Percentiles rank a stretch among this genome's conserved stretches.
These are phyloP conservation scores for Spinus pinus DNA, from an alignment of 2,797 vertebrate species.

Conservation along the genomic window DNA sequence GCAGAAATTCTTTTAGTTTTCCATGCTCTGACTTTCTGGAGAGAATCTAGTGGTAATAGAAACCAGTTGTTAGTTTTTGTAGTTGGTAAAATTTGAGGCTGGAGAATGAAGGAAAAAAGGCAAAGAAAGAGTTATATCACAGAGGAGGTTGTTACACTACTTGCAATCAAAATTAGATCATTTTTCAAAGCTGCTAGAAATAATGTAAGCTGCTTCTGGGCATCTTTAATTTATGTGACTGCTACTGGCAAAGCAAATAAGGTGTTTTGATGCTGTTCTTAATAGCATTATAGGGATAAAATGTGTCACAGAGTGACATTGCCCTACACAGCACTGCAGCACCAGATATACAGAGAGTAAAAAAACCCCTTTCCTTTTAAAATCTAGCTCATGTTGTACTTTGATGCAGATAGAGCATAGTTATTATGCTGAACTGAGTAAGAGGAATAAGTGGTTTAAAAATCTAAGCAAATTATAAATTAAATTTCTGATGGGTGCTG, in stretches of 20 bases:
- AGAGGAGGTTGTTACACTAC: constrained; percentile 18
- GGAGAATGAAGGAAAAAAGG: background rate
- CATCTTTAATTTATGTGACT: constrained; percentile 63
- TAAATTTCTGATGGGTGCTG: background rate
- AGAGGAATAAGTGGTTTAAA: background rate
- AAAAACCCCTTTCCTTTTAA: background rate
- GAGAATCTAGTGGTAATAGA: background rate
- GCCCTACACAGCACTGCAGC: background rate
- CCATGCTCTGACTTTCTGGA: background rate
- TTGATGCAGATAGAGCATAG: background rate
- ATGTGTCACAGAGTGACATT: constrained; percentile 35
- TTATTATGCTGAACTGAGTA: background rate
- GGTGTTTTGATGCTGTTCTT: constrained; percentile 55
- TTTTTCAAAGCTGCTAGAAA: constrained; percentile 63
- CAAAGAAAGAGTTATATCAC: background rate
- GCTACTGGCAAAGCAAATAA: constrained; percentile 59
- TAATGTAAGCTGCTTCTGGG: constrained; percentile 51
- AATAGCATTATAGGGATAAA: constrained; percentile 53
- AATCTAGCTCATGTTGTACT: background rate
- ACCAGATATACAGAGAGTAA: background rate
- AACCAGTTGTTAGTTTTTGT: background rate
- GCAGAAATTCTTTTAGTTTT: background rate
- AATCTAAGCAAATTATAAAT: background rate
- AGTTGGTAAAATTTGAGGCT: background rate
- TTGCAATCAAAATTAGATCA: constrained; percentile 61